Evolutionary conservation across 2,888 invertebrate genomes (phyloP), one percentile per base, ranked within the genome.

Genomic region (Eilema griseolum): DNA sequence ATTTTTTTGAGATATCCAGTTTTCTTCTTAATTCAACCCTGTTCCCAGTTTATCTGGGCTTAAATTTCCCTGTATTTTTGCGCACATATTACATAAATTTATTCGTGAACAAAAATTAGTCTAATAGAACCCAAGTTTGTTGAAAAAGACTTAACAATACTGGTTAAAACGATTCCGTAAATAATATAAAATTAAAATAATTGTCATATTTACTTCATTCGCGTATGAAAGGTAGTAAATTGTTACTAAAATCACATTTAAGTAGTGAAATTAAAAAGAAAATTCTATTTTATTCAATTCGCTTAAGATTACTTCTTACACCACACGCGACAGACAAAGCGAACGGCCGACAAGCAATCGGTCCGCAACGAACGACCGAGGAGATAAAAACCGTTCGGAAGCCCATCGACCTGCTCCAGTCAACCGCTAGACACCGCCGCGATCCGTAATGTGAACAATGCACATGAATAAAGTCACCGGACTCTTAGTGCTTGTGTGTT

Each of bases 361-460:
- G 91, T 84, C 88, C 92, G 93, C 91, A 85, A 92, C 91, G 89
- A 87, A 86, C 86, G 84, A 92, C 94, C 94, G 95, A 95, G 92
- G 92, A 93, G 90, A 95, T 95, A 95, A 95, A 95, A 93, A 93
- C 75, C 90, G 85, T 88, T 90, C 85, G 86, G 76, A 84, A 79
- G 80, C 82, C 88, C 85, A 82, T 83, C 87, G 89, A 86, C 87
- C 89, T 85, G 90, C 91, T 92, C 93, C 92, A 95, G 95, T 95
- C 89, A 86, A 88, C 89, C 89, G 88, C 85, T 84, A 88, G 83
- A 82, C 82, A 82, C 84, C 84, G 88, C 83, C 90, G 90, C 89
- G 90, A 76, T 87, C 82, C 92, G 94, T 92, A 90, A 95, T 95
- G 95, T 93, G 86, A 92, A 92, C 90, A 88, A 93, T 93, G 93